Percentiles rank a stretch among this genome's conserved stretches.
These are phyloP conservation scores for Rhysida immarginata DNA, from an alignment of 1,140 invertebrate genomes.

Conservation along the genomic window DNA sequence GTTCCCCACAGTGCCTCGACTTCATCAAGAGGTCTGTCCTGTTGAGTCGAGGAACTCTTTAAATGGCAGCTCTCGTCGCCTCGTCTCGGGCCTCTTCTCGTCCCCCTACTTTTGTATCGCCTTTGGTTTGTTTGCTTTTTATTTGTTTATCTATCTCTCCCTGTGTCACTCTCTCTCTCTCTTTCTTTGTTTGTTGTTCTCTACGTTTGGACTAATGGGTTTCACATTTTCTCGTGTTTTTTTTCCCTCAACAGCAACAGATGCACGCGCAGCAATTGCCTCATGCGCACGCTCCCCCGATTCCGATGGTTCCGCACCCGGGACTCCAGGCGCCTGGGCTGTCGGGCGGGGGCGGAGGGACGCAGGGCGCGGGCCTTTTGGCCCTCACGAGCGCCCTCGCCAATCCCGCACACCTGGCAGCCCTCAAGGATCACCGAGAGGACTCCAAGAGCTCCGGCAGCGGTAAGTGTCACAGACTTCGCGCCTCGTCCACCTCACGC, in stretches of 20 bases:
- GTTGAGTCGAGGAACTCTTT: too few relatives aligned
- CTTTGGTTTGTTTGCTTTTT: too few relatives aligned
- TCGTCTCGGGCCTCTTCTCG: too few relatives aligned
- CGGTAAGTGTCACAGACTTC: constrained; percentile 18
- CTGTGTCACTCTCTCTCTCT: too few relatives aligned
- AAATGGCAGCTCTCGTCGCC: too few relatives aligned
- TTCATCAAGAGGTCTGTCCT: too few relatives aligned
- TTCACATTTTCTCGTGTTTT: constrained; percentile 14
- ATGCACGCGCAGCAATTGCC: constrained; percentile 81
- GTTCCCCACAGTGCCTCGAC: too few relatives aligned
- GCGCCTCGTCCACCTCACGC: too few relatives aligned
- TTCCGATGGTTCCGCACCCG: constrained; percentile 8
- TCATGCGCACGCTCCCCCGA: constrained; percentile 33
- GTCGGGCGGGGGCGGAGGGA: constrained; percentile 48
- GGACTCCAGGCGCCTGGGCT: constrained; percentile 44
- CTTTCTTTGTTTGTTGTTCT: too few relatives aligned
- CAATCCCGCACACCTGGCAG: constrained; percentile 18
- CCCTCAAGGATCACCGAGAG: constrained; percentile 8
- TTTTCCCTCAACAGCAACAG: constrained; percentile 43
- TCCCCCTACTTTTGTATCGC: too few relatives aligned
- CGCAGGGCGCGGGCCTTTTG: constrained; percentile 35
- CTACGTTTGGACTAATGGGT: too few relatives aligned
- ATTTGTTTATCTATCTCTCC: too few relatives aligned
- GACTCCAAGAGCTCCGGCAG: not conserved
- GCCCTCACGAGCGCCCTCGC: constrained; percentile 34